Evolutionary conservation across 1,140 invertebrate genomes (phyloP), one percentile per base, ranked within the genome.

Genomic region (Palaemon carinicauda): DNA sequence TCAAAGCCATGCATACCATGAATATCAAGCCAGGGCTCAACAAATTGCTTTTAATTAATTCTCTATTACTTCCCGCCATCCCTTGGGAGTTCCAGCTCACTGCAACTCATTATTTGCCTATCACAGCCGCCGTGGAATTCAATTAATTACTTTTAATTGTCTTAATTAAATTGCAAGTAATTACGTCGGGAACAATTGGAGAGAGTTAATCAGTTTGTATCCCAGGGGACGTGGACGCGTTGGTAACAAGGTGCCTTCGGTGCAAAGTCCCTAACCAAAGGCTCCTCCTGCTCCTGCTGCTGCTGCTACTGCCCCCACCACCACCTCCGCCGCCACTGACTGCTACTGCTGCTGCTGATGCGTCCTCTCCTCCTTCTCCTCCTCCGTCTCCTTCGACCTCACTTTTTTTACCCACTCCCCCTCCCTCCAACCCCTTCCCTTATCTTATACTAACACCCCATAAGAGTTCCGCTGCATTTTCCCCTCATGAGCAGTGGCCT

Each of bases 71-170:
- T 73, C 80, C 80, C 65, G 74, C 52, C 80, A 29, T 82, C 87
- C 87, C 81, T 51, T 52, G 87, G 87, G 87, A 83, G 54, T 82
- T 88, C 53, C 81, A 54, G 84, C 56, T 88, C 87, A 79, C 80
- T 79, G 87, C 87, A 82, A 82, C 87, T 82, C 87, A 88, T 88
- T 88, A 88, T 88, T 88, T 88, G 87, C 80, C 87, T 88, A 88
- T 88, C 87, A 88, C 87, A 88, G 80, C 87, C 80, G 80, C 81
- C 80, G 80, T 88, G 78, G 80, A 82, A 88, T 88, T 88, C 87
- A 88, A 88, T 88, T 88, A 88, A 88, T 88, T 88, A 88, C 87
- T 88, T 88, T 88, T 88, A 88, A 88, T 88, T 88, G 87, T 88
- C 80, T 88, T 88, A 88, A 88, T 88, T 88, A 88, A 88, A 88